These are phyloP conservation scores for Triops longicaudatus DNA, from an alignment of 1,140 invertebrate species.

Conservation along the genomic window DNA sequence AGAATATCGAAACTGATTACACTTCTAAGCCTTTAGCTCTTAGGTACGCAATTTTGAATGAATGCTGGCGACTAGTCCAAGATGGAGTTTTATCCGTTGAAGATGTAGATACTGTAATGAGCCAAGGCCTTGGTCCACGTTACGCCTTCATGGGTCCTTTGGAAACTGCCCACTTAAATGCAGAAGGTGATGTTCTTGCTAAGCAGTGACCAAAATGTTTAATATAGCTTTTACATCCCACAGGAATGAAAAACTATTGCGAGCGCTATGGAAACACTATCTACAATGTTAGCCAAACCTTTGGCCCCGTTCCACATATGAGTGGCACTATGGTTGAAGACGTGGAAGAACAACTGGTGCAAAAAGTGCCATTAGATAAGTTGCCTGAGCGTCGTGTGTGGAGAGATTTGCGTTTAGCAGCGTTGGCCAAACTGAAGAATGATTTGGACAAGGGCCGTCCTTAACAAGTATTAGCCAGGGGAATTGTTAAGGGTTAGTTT, in stretches of 20 bases:
- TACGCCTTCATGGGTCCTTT: constrained; percentile 91
- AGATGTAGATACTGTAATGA: constrained; percentile 89
- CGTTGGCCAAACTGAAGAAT: constrained; percentile 70
- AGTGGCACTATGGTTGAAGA: constrained; percentile 47
- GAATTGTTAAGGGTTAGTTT: not conserved
- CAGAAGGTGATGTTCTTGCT: constrained; percentile 57
- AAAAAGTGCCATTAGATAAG: constrained; percentile 62
- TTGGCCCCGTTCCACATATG: constrained; percentile 64
- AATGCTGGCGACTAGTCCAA: constrained; percentile 80
- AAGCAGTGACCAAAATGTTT: constrained; percentile 27
- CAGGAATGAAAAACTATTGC: constrained; percentile 60
- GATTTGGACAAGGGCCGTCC: constrained; percentile 43
- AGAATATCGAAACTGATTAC: not conserved
- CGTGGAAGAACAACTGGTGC: constrained; percentile 53
- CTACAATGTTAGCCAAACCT: constrained; percentile 62
- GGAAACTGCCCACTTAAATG: constrained; percentile 91
- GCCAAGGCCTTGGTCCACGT: constrained; percentile 83
- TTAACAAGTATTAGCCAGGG: not conserved
- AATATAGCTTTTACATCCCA: constrained; percentile 24
- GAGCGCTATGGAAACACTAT: constrained; percentile 70
- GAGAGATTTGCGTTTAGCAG: constrained; percentile 73
- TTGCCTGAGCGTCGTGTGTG: constrained; percentile 65
- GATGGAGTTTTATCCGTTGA: constrained; percentile 72
- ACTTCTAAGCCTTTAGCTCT: not conserved
- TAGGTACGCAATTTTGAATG: constrained; percentile 86